These are phyloP conservation scores for Dryoscopus gambensis DNA, from an alignment of 2,113 vertebrate genomes.

Conservation along the genomic window DNA sequence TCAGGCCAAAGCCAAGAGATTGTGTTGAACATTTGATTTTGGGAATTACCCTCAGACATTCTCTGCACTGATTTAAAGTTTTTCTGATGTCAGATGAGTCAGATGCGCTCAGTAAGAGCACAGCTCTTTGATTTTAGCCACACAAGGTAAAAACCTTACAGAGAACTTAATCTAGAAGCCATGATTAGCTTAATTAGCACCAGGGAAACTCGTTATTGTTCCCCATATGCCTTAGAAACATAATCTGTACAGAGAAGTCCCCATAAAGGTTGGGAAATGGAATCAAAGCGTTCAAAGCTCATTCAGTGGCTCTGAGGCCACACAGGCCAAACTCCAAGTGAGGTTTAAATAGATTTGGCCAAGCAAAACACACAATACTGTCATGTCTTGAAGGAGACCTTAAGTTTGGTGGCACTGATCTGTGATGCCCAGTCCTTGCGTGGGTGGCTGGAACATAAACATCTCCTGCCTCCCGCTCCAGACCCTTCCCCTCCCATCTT, in stretches of 20 bases:
- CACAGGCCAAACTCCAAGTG: background rate
- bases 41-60: background rate
- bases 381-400: background rate
- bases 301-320: background rate
- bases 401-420: background rate
- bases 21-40: background rate
- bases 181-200: constrained; percentile 47
- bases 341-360: background rate
- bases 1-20: background rate
- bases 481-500: background rate
- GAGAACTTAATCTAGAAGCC: background rate
- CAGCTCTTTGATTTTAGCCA: background rate
- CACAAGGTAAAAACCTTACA: background rate
- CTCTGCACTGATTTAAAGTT: background rate
- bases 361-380: background rate
- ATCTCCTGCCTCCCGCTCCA: background rate
- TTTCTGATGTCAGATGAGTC: background rate
- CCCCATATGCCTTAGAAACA: constrained; percentile 4
- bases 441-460: background rate
- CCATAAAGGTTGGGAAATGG: constrained; percentile 17
- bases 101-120: background rate
- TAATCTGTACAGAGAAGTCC: background rate
- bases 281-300: background rate
- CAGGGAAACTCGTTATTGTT: constrained; percentile 24
- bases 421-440: rapidly evolving